These are phyloP conservation scores for Ridgeia piscesae DNA, from an alignment of 1,140 invertebrate species.

Conservation along the genomic window DNA sequence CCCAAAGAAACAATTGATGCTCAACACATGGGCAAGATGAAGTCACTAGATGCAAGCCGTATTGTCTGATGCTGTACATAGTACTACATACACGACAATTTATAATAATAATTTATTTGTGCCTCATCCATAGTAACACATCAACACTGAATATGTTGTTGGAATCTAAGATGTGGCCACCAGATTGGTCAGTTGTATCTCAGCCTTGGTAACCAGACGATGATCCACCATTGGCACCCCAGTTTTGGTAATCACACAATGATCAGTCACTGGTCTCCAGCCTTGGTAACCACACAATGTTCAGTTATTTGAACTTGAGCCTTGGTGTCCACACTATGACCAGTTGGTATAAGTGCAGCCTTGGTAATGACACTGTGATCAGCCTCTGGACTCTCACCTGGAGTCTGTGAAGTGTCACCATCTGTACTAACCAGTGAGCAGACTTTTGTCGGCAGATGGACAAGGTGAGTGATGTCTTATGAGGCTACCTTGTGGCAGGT, in stretches of 20 bases:
- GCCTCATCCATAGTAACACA: neutral
- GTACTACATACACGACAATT: no score
- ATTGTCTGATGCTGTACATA: neutral
- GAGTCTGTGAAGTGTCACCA: neutral
- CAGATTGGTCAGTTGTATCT: no score
- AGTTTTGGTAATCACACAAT: neutral
- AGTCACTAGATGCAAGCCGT: neutral
- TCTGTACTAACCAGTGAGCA: neutral
- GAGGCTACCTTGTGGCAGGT: neutral
- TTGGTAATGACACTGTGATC: neutral
- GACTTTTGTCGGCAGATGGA: neutral
- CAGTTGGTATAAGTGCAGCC: neutral
- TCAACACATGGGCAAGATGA: neutral
- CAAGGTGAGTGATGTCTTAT: neutral
- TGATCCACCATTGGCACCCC: no score
- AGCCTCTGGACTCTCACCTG: neutral
- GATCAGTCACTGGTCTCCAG: no score
- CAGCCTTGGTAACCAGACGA: neutral
- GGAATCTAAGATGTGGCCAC: neutral
- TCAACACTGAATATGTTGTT: neutral
- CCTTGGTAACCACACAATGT: neutral
- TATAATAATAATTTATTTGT: neutral
- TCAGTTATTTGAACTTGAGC: neutral
- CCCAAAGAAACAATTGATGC: neutral
- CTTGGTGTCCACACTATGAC: neutral